phyloP scores from a whole-genome alignment of 1,140 invertebrate species.

The Heterodera carotae region DNA sequence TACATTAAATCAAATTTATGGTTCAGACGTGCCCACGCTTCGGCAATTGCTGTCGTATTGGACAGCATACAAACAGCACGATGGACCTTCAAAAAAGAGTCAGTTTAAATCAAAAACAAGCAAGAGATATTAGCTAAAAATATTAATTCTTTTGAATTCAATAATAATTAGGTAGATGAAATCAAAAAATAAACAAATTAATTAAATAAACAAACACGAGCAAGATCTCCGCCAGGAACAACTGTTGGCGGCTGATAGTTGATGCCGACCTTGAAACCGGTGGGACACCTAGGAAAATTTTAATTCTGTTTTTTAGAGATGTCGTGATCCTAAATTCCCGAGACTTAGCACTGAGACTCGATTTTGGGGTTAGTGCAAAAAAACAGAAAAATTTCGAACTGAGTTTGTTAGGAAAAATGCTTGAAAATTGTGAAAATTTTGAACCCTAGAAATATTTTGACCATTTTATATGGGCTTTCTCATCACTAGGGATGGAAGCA shows the following conservation, averaged over 20 bases:
- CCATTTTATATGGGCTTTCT: too few species aligned
- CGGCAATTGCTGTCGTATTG: conserved; percentile 76
- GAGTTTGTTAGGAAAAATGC: too few species aligned
- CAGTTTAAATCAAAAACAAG: too few species aligned
- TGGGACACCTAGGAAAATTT: conserved; percentile 55
- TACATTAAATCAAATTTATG: conserved; percentile 74
- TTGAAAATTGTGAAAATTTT: too few species aligned
- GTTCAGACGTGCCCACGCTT: conserved; percentile 76
- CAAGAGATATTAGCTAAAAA: neutral
- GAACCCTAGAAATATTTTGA: too few species aligned
- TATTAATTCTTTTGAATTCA: conserved; percentile 4
- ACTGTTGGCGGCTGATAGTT: conserved; percentile 65
- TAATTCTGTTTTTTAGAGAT: too few species aligned
- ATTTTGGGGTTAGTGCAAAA: too few species aligned
- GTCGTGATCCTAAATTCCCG: too few species aligned
- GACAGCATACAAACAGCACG: conserved; percentile 75
- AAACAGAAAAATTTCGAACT: too few species aligned
- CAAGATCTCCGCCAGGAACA: conserved; percentile 64
- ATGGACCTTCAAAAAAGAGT: conserved; percentile 45
- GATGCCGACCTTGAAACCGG: conserved; percentile 65
- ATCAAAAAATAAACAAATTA: neutral
- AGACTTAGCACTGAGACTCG: too few species aligned
- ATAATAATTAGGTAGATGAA: too few species aligned
- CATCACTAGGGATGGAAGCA: too few species aligned
- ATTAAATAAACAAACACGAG: conserved; percentile 39